phyloP scores from a whole-genome alignment of 2,888 invertebrate genomes.

The Hanleya hanleyi region DNA sequence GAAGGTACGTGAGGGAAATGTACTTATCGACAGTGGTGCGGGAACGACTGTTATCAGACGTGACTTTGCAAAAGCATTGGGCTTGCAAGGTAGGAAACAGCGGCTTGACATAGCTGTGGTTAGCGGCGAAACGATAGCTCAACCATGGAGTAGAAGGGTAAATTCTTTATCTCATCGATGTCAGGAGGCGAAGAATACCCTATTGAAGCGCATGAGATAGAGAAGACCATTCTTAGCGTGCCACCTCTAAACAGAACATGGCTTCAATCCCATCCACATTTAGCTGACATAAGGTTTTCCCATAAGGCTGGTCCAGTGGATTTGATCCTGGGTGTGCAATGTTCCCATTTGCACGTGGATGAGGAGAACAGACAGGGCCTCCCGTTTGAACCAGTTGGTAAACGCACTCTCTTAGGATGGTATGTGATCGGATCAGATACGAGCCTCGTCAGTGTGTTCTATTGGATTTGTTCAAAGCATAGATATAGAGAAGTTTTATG shows the following conservation, averaged over 20 bases:
- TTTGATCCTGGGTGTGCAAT: not conserved
- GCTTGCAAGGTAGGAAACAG: conserved; percentile 3
- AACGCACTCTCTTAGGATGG: conserved; percentile 4
- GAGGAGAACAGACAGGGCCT: not conserved
- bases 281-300: not conserved
- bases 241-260: not conserved
- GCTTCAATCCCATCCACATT: not conserved
- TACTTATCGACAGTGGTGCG: not conserved
- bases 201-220: conserved; percentile 20
- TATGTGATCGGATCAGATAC: conserved; percentile 16
- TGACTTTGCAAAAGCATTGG: not conserved
- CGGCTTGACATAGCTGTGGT: not conserved
- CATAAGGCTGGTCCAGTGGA: not conserved
- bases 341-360: not conserved
- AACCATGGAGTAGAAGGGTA: conserved; percentile 2
- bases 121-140: not conserved
- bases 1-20: not conserved
- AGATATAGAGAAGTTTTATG: conserved; percentile 20
- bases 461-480: conserved; percentile 15
- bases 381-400: not conserved
- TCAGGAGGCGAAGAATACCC: conserved; percentile 13
- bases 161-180: conserved; percentile 12
- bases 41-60: too few relatives aligned
- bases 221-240: conserved; percentile 20
- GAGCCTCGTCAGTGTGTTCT: not conserved